phyloP scores from a whole-genome alignment of 2,113 vertebrate genomes.

The Corynorhinus townsendii region DNA sequence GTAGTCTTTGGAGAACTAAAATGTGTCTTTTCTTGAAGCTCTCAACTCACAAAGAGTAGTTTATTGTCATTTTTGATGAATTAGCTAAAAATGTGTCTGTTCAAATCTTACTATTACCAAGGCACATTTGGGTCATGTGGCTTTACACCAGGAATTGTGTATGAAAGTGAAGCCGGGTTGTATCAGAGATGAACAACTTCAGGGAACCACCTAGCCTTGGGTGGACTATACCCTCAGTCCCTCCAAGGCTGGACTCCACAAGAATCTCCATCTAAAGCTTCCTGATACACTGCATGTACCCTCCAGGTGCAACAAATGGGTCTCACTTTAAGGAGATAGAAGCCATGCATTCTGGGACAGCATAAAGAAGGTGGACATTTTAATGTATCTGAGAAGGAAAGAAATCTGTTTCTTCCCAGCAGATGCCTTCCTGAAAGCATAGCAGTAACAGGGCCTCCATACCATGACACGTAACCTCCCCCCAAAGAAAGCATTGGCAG shows the following conservation, averaged over 20 bases:
- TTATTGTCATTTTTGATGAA: constrained; percentile 11
- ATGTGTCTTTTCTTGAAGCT: neutral
- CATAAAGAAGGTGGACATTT: neutral
- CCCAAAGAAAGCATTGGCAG: neutral
- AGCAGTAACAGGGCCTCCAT: neutral
- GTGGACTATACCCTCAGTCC: constrained; percentile 13
- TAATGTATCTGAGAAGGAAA: neutral
- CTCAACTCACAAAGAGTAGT: neutral
- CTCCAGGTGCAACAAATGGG: no score
- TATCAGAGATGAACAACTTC: constrained; percentile 38
- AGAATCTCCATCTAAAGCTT: constrained; percentile 46
- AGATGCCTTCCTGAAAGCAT: neutral
- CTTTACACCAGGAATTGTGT: constrained; percentile 56
- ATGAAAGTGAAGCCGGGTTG: constrained; percentile 47
- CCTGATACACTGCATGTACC: neutral
- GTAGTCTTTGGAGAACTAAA: neutral
- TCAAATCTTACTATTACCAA: constrained; percentile 34
- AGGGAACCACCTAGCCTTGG: neutral
- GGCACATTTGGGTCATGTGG: constrained; percentile 46
- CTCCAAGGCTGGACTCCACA: neutral
- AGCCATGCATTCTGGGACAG: neutral
- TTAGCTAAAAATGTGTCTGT: neutral
- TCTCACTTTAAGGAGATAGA: neutral
- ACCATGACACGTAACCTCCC: neutral
- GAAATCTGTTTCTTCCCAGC: neutral